Percentiles rank a stretch among this genome's conserved stretches.
Conservation (phyloP, 2,797 vertebrate species). For the Poeciliopsis turneri region DNA sequence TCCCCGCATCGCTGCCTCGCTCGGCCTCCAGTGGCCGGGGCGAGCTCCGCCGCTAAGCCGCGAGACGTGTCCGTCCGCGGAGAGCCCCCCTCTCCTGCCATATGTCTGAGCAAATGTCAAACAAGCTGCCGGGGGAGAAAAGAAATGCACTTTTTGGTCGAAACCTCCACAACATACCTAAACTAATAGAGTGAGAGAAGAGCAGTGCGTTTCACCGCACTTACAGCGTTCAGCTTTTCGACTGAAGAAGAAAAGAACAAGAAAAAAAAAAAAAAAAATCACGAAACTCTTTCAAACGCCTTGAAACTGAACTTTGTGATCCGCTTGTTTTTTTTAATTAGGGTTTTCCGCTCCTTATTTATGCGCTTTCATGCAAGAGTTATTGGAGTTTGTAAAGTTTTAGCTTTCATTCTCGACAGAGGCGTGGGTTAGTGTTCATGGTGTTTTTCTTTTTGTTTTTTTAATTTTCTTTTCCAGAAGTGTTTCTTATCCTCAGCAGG, state of each 20-base stretch:
- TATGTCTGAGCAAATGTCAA: slow-evolving; percentile 29
- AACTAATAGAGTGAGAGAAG: not conserved
- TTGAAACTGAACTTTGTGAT: not conserved
- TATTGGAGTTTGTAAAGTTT: not conserved
- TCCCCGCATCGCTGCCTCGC: slow-evolving; percentile 66
- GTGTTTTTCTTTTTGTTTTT: no score
- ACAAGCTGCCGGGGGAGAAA: not conserved
- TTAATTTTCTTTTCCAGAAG: not conserved
- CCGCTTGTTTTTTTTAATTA: not conserved
- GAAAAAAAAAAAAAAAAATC: not conserved
- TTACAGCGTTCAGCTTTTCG: not conserved
- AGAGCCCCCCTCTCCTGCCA: slow-evolving; percentile 14
- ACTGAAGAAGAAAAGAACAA: not conserved
- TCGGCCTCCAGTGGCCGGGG: slow-evolving; percentile 69
- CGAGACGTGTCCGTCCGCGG: slow-evolving; percentile 51
- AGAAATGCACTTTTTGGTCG: slow-evolving; percentile 6
- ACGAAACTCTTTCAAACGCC: not conserved
- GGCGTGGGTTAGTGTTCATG: not conserved
- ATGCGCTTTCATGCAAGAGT: not conserved
- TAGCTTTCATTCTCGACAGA: not conserved
- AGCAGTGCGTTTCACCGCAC: not conserved
- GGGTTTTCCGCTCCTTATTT: not conserved
- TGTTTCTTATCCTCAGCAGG: not conserved
- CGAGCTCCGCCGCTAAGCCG: slow-evolving; percentile 58
- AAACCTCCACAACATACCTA: not conserved